These are phyloP conservation scores for Reinhardtius hippoglossoides DNA, from an alignment of 2,113 vertebrate genomes.

Conservation along the genomic window DNA sequence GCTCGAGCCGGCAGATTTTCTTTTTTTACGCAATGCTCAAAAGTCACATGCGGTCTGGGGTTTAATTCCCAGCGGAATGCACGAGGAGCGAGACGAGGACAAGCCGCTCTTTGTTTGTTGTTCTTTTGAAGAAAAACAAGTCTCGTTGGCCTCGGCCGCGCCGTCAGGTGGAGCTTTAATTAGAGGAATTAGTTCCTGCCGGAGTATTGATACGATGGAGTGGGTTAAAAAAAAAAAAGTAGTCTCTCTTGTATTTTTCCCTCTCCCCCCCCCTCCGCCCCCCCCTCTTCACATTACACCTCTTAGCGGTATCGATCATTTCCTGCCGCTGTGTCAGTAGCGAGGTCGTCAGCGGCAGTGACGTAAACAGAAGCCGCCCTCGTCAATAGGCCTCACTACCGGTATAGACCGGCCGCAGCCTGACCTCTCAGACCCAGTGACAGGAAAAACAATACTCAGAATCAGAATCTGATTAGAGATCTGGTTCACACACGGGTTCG, in stretches of 20 bases:
- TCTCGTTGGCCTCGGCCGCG: conserved; percentile 6
- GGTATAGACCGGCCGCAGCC: conserved; percentile 41
- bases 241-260: not conserved
- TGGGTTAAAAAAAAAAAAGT: not conserved
- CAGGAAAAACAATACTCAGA: not conserved
- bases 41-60: conserved; percentile 52
- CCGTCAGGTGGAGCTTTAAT: conserved; percentile 37
- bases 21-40: conserved; percentile 29
- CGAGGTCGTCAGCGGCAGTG: conserved; percentile 65
- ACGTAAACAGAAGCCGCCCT: conserved; percentile 65
- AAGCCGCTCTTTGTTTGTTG: conserved; percentile 58
- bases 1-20: conserved; percentile 36
- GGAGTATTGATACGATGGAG: conserved; percentile 12
- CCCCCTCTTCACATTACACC: conserved; percentile 54
- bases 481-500: too few species aligned
- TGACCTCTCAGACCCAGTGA: conserved; percentile 37
- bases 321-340: conserved; percentile 72
- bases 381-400: conserved; percentile 65
- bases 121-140: conserved; percentile 22
- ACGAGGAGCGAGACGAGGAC: conserved; percentile 33
- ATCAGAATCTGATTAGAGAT: not conserved
- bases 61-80: conserved; percentile 44
- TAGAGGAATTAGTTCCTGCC: conserved; percentile 45
- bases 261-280: not conserved
- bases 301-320: conserved; percentile 74